Evolutionary conservation across 1,140 invertebrate species (phyloP).

Genomic region (Plodia interpunctella): DNA sequence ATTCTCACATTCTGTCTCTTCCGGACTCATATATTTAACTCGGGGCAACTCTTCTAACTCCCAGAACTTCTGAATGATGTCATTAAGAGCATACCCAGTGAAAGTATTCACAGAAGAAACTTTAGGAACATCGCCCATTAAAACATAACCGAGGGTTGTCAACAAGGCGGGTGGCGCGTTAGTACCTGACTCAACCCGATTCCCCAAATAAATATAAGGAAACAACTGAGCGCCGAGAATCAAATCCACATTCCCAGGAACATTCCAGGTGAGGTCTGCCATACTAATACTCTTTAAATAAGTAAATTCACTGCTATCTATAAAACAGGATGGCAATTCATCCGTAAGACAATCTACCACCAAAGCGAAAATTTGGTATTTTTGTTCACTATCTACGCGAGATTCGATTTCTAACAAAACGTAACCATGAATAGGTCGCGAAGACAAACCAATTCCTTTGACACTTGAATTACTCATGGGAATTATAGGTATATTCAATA

Average conservation of each 20-base stretch:
- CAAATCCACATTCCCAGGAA: too few species aligned
- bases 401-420: conserved; percentile 20
- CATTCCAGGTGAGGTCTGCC: too few species aligned
- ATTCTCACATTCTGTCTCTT: conserved; percentile 19
- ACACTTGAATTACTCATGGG: too few species aligned
- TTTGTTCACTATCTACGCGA: background rate
- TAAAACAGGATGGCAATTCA: conserved; percentile 12
- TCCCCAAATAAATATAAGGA: too few species aligned
- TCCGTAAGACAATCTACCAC: conserved; percentile 18
- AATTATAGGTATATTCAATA: too few species aligned
- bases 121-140: conserved; percentile 20
- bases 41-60: too few species aligned
- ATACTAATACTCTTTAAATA: conserved; percentile 1
- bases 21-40: conserved; percentile 10
- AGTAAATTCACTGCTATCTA: background rate
- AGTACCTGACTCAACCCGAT: too few species aligned
- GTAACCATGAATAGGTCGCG: conserved; percentile 19
- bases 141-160: conserved; percentile 17
- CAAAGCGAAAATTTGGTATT: background rate
- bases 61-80: too few species aligned
- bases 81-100: conserved; percentile 10
- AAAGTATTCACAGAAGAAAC: background rate
- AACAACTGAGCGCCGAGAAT: too few species aligned
- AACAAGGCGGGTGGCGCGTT: too few species aligned
- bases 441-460: too few species aligned